Percentiles rank a stretch among this genome's conserved stretches.
Conservation (phyloP, 2,888 invertebrate genomes). For the Rhogogaster chlorosoma region DNA sequence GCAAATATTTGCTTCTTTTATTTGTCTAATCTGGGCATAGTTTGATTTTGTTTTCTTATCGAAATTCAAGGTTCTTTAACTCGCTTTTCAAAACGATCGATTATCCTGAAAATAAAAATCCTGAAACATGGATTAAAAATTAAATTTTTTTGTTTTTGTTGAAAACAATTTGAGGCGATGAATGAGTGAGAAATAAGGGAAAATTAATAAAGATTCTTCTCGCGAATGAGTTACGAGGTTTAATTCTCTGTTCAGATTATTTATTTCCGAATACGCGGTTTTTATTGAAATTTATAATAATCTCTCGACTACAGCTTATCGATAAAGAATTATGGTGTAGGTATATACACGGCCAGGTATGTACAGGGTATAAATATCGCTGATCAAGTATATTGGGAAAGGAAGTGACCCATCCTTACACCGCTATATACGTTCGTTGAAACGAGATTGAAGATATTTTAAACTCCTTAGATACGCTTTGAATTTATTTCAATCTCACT, state of each 20-base stretch:
- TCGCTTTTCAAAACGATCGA: not conserved
- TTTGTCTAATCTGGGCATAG: too few relatives aligned
- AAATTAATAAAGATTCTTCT: not conserved
- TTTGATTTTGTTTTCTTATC: too few relatives aligned
- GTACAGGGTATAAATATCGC: constrained; percentile 9
- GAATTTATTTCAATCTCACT: constrained; percentile 20
- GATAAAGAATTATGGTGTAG: not conserved
- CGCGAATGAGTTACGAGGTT: too few relatives aligned
- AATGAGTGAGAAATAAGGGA: too few relatives aligned
- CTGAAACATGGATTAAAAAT: not conserved
- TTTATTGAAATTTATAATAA: not conserved
- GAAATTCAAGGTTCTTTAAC: not conserved
- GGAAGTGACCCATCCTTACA: not conserved
- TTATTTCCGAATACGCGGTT: not conserved
- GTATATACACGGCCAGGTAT: too few relatives aligned
- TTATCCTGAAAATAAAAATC: not conserved
- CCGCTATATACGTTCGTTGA: not conserved
- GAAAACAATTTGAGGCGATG: not conserved
- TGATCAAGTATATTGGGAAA: constrained; percentile 17
- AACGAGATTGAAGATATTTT: constrained; percentile 24
- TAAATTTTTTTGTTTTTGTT: not conserved
- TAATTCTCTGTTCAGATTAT: too few relatives aligned
- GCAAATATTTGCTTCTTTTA: not conserved
- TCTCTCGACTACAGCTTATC: not conserved
- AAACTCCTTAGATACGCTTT: constrained; percentile 10